Percentiles rank a stretch among this genome's conserved stretches.
phyloP scores from a whole-genome alignment of 2,888 invertebrate species.

The Trisateles emortualis region DNA sequence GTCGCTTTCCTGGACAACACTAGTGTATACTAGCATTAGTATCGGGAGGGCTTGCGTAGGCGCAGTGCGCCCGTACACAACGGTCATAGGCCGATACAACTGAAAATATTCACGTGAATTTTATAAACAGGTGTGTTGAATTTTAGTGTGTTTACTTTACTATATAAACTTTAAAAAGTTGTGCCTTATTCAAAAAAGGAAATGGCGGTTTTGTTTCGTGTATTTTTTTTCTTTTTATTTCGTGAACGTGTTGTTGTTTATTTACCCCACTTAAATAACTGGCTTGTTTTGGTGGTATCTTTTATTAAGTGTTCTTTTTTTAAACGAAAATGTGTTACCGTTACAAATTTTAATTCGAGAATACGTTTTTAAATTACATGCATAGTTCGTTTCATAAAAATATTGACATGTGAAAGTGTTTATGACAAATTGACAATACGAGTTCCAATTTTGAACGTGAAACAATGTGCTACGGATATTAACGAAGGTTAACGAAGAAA shows the following conservation, averaged over 20 bases:
- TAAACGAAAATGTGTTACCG: neutral
- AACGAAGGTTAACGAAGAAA: conserved; percentile 19
- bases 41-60: conserved; percentile 65
- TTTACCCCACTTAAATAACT: conserved; percentile 7
- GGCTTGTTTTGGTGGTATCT: conserved; percentile 5
- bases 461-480: conserved; percentile 33
- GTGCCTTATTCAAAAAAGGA: neutral
- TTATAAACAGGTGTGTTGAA: conserved; percentile 34
- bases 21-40: conserved; percentile 70
- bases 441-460: conserved; percentile 56
- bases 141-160: neutral
- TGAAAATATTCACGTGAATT: conserved; percentile 29
- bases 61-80: conserved; percentile 54
- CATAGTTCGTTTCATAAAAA: too few species aligned
- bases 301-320: conserved; percentile 1
- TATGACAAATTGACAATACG: conserved; percentile 24
- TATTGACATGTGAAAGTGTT: conserved; percentile 25
- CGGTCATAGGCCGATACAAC: conserved; percentile 39
- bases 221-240: neutral
- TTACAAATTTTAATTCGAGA: conserved; percentile 1
- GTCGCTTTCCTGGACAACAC: conserved; percentile 70
- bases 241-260: neutral
- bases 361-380: neutral
- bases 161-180: neutral
- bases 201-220: too few species aligned